A percentile compares a stretch with the other conserved stretches of the same genome.
These are phyloP conservation scores for Pectinophora gossypiella DNA, from an alignment of 1,140 invertebrate species.

Conservation along the genomic window DNA sequence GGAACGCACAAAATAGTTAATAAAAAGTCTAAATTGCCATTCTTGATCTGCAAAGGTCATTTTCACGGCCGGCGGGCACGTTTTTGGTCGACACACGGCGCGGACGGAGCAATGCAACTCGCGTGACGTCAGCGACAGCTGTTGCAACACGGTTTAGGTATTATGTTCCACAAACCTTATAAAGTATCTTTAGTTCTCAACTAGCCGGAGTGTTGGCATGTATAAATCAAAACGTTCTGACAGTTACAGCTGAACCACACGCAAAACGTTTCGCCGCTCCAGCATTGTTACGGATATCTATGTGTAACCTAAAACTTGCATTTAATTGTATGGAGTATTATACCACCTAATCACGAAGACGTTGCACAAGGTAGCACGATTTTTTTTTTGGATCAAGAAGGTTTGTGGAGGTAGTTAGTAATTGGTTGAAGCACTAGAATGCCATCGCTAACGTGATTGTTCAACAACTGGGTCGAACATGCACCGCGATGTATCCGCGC, in stretches of 20 bases:
- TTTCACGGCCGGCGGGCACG: neutral
- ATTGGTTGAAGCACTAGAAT: too few species aligned
- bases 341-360: too few species aligned
- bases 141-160: neutral
- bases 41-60: neutral
- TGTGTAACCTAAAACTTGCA: too few species aligned
- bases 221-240: neutral
- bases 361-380: too few species aligned
- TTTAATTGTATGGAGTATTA: too few species aligned
- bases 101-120: neutral
- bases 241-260: neutral
- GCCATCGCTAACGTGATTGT: slow-evolving; percentile 1
- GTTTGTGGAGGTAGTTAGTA: too few species aligned
- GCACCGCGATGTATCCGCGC: too few species aligned
- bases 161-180: neutral
- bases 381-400: too few species aligned
- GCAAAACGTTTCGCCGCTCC: too few species aligned
- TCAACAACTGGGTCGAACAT: neutral
- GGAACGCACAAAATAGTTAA: too few species aligned
- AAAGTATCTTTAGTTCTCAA: neutral
- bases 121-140: neutral
- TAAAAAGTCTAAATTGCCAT: neutral
- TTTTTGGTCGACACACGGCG: neutral
- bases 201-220: too few species aligned
- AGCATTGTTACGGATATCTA: too few species aligned